Conservation (phyloP, 2,113 vertebrate genomes). For the Brienomyrus longianalis region DNA sequence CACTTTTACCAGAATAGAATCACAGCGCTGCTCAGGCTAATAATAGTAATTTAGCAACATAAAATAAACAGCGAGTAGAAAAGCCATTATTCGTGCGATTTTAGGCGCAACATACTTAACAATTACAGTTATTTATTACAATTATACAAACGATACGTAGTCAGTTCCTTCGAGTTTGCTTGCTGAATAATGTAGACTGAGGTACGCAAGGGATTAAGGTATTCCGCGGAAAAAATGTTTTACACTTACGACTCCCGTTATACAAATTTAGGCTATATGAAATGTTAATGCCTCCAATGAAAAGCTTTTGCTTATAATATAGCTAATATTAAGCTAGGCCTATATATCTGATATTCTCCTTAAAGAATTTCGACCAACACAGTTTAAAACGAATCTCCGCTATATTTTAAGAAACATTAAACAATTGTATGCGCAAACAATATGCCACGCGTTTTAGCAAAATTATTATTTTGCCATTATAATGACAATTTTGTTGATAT, state of each 20-base stretch:
- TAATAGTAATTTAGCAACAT: background rate
- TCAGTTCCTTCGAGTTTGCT: background rate
- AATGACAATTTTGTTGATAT: background rate
- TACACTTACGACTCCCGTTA: background rate
- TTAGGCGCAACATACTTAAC: background rate
- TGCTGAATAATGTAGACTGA: background rate
- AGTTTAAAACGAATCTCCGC: background rate
- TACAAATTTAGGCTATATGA: background rate
- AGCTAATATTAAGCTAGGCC: background rate
- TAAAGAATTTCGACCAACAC: background rate
- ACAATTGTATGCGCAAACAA: background rate
- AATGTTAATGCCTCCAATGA: background rate
- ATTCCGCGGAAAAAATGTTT: background rate
- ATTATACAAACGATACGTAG: background rate
- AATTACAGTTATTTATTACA: background rate
- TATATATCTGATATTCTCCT: background rate
- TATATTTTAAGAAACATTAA: background rate
- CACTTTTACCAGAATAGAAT: background rate
- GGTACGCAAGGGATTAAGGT: background rate
- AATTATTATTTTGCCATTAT: background rate
- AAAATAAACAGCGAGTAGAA: background rate
- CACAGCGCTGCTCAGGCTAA: background rate
- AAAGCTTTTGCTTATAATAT: background rate
- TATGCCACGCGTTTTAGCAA: background rate
- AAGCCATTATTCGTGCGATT: background rate